phyloP scores from a whole-genome alignment of 2,888 invertebrate genomes.

The Drosophila recens region DNA sequence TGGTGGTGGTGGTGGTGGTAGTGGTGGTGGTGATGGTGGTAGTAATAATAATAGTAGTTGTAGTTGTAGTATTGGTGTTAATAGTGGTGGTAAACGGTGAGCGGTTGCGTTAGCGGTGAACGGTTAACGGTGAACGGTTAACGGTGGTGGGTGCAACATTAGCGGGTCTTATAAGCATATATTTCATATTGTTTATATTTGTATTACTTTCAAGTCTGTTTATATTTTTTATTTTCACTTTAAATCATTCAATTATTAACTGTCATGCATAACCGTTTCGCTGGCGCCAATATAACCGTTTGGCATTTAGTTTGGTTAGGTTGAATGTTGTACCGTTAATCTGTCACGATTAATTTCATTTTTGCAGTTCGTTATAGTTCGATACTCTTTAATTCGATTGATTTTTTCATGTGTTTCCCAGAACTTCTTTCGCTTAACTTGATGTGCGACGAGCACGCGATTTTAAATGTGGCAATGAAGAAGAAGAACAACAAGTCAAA shows the following conservation, averaged over 20 bases:
- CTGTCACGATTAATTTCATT: slow-evolving; percentile 7
- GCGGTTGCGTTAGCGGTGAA: slow-evolving; percentile 46
- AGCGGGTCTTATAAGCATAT: slow-evolving; percentile 29
- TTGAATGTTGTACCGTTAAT: slow-evolving; percentile 6
- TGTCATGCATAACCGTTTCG: slow-evolving; percentile 15
- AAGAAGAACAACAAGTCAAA: background rate
- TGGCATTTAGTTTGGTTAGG: slow-evolving; percentile 13
- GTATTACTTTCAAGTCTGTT: background rate
- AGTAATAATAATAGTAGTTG: slow-evolving; percentile 12
- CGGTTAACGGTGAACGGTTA: slow-evolving; percentile 50
- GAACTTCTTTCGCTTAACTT: slow-evolving; percentile 40
- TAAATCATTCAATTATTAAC: background rate
- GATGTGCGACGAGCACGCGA: slow-evolving; percentile 46
- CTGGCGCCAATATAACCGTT: slow-evolving; percentile 9
- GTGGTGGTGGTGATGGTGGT: slow-evolving; percentile 28
- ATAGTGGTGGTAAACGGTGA: slow-evolving; percentile 41
- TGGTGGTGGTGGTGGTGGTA: slow-evolving; percentile 23
- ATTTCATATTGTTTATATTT: slow-evolving; percentile 14
- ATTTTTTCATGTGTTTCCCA: slow-evolving; percentile 33
- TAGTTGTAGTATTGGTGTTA: slow-evolving; percentile 23
- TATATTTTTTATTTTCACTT: slow-evolving; percentile 6
- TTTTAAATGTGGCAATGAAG: slow-evolving; percentile 7
- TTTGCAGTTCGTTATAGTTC: slow-evolving; percentile 12
- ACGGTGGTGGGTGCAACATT: slow-evolving; percentile 55
- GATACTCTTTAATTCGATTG: slow-evolving; percentile 44